Evolutionary conservation across 2,888 invertebrate genomes (phyloP).

Genomic region (Mamestra brassicae): DNA sequence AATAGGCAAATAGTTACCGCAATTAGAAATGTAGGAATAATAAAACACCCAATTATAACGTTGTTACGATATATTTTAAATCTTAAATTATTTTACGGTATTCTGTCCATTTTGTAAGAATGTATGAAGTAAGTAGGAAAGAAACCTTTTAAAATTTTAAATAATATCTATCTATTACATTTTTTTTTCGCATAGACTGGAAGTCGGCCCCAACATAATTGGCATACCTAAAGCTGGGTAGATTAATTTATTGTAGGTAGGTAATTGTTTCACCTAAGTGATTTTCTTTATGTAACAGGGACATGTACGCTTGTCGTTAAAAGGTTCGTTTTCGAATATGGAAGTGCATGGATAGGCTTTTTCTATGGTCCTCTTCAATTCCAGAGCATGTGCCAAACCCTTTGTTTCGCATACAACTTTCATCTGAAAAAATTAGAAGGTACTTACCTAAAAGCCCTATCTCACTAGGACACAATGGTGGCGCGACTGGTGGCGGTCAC

Average conservation of each 20-base stretch:
- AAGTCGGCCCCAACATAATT: neutral
- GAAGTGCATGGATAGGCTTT: slow-evolving; percentile 77
- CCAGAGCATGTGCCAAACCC: slow-evolving; percentile 93
- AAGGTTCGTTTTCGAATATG: slow-evolving; percentile 83
- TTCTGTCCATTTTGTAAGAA: neutral
- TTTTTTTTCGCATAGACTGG: neutral
- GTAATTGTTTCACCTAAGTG: neutral
- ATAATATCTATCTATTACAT: too few relatives aligned
- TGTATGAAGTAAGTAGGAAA: neutral
- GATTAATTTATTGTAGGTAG: neutral
- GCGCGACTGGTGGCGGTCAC: too few relatives aligned
- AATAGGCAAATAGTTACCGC: neutral
- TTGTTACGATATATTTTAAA: slow-evolving; percentile 4
- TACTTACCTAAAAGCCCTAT: too few relatives aligned
- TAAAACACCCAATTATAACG: neutral
- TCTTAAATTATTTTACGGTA: neutral
- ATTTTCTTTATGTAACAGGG: slow-evolving; percentile 79
- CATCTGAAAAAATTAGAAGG: slow-evolving; percentile 89
- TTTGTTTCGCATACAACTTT: slow-evolving; percentile 96
- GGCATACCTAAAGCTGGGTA: neutral
- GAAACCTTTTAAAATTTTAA: too few relatives aligned
- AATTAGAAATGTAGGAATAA: neutral
- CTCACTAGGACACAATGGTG: too few relatives aligned
- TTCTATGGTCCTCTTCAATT: slow-evolving; percentile 82
- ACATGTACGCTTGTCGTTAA: slow-evolving; percentile 81